Percentiles rank a stretch among this genome's conserved stretches.
Evolutionary conservation across 2,113 vertebrate species (phyloP).

Genomic region (Canis aureus): DNA sequence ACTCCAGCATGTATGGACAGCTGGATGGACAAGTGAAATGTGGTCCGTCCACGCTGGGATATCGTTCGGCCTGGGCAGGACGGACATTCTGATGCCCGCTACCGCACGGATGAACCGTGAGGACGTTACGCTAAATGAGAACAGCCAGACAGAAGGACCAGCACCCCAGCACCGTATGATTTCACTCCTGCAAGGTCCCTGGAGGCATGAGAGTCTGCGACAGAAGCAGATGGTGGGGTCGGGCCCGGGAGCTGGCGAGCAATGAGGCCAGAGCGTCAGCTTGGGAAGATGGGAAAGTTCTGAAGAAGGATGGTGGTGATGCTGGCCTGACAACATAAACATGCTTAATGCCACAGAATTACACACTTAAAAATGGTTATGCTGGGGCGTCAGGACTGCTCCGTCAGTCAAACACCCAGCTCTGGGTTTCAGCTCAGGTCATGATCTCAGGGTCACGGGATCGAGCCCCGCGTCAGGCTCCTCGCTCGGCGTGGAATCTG

Average conservation of each 20-base stretch:
- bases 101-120: background rate
- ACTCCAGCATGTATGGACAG: background rate
- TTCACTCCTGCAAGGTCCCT: rapidly evolving
- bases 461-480: too few species aligned
- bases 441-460: too few species aligned
- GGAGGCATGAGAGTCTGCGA: background rate
- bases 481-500: too few species aligned
- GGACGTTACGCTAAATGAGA: background rate
- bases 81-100: background rate
- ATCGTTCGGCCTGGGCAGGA: background rate
- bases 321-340: too few species aligned
- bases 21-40: background rate
- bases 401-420: too few species aligned
- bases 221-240: background rate
- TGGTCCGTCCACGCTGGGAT: background rate
- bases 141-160: background rate
- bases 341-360: background rate
- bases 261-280: background rate
- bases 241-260: background rate
- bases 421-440: too few species aligned
- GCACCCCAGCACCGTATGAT: too few species aligned
- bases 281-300: background rate
- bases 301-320: background rate
- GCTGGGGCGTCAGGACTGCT: background rate
- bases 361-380: background rate